Base-by-base conservation (phyloP, 2,888 invertebrate species). In the Blera fallax region DNA sequence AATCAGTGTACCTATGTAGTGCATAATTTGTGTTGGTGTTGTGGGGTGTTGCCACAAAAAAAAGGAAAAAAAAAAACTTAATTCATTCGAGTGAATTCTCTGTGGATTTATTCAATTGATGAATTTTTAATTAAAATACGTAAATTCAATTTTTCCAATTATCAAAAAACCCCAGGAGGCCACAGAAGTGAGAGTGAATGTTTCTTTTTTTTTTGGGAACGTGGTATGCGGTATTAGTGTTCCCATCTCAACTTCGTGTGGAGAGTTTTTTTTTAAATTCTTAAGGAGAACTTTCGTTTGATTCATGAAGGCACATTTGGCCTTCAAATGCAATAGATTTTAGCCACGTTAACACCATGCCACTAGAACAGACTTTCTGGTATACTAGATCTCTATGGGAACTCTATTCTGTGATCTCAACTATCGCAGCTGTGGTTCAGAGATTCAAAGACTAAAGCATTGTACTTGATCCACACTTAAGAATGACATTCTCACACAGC, bases 81-180 rank as follows among this genome's bases (percentile, higher is more conserved):
- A 56, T 60, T 65, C 34, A 58, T 72, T 77, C 14, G 21, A 54
- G 62, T 69, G 60, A 67, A 69, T 60, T 64, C 48, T 11, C 67
- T 27, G 29, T 29, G 54, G 62, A 65, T 62, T 69, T 69, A 73
- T 83, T 79, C 67, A 60, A 62, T 73, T 73, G 78, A 78, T 65
- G 73, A 83, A 73, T 83, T 79, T 78, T 79, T 83, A 83, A 83
- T 83, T 83, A 83, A 83, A 78, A 62, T 54, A 72, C 72, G 82
- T 77, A 72, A 72, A 82, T 82, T 82, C 60, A 34, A 45, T 77
- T 64, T 82, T 81, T 82, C 43, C 76, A 77, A 77, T 77, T 77
- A 67, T 50, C 10, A 24, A 58, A 34, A 58, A 76, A 45, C n/a
- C 65, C 37, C 50, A 34, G 43, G 27, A 40, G 40, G n/a, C 37